phyloP scores from a whole-genome alignment of 2,888 invertebrate species.

The Boloria selene region DNA sequence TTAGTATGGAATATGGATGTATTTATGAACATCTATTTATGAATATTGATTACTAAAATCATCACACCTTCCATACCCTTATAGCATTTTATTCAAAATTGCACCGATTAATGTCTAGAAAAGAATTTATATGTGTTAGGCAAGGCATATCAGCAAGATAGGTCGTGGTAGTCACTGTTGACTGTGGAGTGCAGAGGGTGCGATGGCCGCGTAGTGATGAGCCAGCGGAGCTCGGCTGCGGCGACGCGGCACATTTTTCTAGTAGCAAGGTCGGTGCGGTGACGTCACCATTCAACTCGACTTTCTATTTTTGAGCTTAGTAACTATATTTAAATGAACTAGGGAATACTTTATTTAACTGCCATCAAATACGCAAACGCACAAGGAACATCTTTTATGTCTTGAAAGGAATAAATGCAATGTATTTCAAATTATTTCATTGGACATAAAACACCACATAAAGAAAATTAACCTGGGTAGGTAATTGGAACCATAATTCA shows the following conservation, averaged over 20 bases:
- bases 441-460: too few relatives aligned
- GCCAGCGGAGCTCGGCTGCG: constrained; percentile 45
- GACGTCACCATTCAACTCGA: constrained; percentile 71
- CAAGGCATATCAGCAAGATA: constrained; percentile 12
- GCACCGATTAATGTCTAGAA: neutral
- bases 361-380: too few relatives aligned
- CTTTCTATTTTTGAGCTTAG: constrained; percentile 61
- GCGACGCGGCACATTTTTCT: constrained; percentile 82
- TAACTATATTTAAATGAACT: constrained; percentile 8
- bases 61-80: too few relatives aligned
- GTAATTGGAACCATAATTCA: too few relatives aligned
- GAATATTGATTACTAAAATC: too few relatives aligned
- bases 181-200: constrained; percentile 38
- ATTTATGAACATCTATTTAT: too few relatives aligned
- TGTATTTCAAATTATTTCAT: too few relatives aligned
- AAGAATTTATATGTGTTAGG: neutral
- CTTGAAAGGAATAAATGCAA: too few relatives aligned
- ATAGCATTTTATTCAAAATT: neutral
- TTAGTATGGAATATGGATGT: too few relatives aligned
- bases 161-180: constrained; percentile 18
- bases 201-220: constrained; percentile 42
- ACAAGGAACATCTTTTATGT: too few relatives aligned
- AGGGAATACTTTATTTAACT: too few relatives aligned
- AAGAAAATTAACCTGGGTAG: too few relatives aligned
- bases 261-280: constrained; percentile 79